Evolutionary conservation across 2,888 invertebrate species (phyloP).

Genomic region (Leptinotarsa peninsularis): DNA sequence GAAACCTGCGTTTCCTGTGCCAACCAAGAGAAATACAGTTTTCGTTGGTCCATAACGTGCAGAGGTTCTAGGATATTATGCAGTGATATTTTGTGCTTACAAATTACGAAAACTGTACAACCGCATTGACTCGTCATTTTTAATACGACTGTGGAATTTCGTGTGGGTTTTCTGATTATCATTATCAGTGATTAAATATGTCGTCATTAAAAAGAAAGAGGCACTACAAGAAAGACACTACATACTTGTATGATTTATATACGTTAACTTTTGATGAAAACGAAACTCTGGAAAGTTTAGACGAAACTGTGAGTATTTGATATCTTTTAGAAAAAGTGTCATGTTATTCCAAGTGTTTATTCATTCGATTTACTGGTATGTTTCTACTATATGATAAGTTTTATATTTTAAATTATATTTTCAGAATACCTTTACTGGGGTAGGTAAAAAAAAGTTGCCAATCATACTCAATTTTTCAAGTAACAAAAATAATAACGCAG

Average conservation of each 20-base stretch:
- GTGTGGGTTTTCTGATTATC: constrained; percentile 17
- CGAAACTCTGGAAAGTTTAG: constrained; percentile 80
- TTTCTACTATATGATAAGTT: not conserved
- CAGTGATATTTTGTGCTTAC: not conserved
- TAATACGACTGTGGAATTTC: constrained; percentile 6
- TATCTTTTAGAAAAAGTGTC: not conserved
- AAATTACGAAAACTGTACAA: not conserved
- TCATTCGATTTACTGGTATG: not conserved
- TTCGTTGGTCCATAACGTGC: not conserved
- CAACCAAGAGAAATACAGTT: constrained; percentile 26
- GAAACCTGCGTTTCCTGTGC: constrained; percentile 41
- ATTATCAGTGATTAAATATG: constrained; percentile 45
- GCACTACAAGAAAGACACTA: constrained; percentile 89
- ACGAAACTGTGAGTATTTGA: constrained; percentile 72
- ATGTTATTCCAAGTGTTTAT: not conserved
- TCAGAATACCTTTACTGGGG: no score
- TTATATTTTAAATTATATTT: no score
- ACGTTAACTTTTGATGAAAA: constrained; percentile 88
- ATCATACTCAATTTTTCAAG: no score
- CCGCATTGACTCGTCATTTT: constrained; percentile 12
- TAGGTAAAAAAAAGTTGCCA: no score
- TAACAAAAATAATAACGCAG: no score
- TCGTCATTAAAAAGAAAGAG: constrained; percentile 69
- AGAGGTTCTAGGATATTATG: not conserved
- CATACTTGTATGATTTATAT: constrained; percentile 85